Base-by-base conservation (phyloP, 2,888 invertebrate species). In the Nyleta sp. region DNA sequence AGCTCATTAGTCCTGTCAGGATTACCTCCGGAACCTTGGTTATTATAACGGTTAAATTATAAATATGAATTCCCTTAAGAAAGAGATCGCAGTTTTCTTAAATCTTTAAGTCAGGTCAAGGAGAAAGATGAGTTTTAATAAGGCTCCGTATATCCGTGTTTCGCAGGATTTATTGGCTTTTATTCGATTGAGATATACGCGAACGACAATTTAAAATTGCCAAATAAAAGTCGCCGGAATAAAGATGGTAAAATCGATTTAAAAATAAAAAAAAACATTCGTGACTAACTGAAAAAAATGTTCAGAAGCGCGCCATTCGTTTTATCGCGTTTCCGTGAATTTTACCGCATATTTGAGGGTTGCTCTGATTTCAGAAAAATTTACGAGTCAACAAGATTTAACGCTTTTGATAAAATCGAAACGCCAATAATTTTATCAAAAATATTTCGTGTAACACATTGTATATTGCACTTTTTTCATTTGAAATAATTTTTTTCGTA, bases 71-170 rank as follows among this genome's bases (percentile, higher is more conserved):
- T n/a, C 1, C 35, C 13, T 35, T 35, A 35, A 11, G 35, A 13
- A 5, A 35, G 35, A 35, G 5, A 11, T 35, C n/a, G n/a, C 35
- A 35, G 11, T 35, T 35, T 35, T 35, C n/a, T n/a, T 4, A 28
- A 28, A n/a, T 35, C 35, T 60, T 48, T 48, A 33, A 15, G 35
- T 48, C 35, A n/a, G 62, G 62, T 62, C 50, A 62, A 62, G 62
- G 62, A 50, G 28, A 62, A 24, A 48, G 62, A 62, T 62, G 62
- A 50, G 50, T 62, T 62, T 62, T 62, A 62, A 50, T 62, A 62
- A 62, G 50, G 48, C 18, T 62, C 50, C 24, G 50, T 50, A 50
- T 50, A 40, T 50, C 62, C 28, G n/a, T 38, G 28, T 50, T 50
- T 40, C 28, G 20, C 20, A 48, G 31, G 22, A 48, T 62, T 62